Base-by-base conservation (phyloP, 1,140 invertebrate genomes). In the Formica exsecta region DNA sequence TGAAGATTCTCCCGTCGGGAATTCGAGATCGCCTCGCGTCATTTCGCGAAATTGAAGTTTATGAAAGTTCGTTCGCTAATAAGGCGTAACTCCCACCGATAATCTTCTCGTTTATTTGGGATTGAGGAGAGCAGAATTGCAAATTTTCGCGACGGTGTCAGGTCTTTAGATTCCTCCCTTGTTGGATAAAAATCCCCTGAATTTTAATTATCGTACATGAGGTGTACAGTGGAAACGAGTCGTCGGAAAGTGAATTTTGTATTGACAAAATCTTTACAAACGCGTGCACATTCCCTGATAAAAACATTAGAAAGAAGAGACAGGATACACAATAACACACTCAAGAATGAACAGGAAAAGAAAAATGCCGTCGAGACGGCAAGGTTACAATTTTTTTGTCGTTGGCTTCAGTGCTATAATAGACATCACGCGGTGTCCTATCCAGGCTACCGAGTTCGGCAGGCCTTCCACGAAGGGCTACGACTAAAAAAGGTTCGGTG, bases 391-490 rank as follows among this genome's bases (percentile, higher is more conserved):
- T 29, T 91, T 91, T 29, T 90, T 90, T 91, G 44, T 44, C 70
- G 61, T 4, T 16, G 61, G n/a, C 13, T 32, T 70, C 51, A 19
- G 8, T 77, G 86, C 75, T 66, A 86, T 87, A 89, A 90, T 90
- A 89, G 89, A 86, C 74, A 85, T 87, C 61, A 81, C 32, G 89
- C 54, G 36, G 61, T 70, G 54, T 41, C 74, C 85, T 87, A 87
- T 73, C 57, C 80, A 32, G 62, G 8, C 81, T 68, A 68, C 81
- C 66, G 87, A 89, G 48, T 91, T 88, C 71, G 79, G 16, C 48
- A 54, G 65, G 19, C 68, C 87, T 91, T 91, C 87, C 76, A 89
- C 87, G 90, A 91, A 91, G 65, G 54, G 68, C 32, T 57, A 22
- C 57, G 38, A 73, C 61, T 25, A 65, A 89, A 90, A 91, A 91